Percentiles rank a stretch among this genome's conserved stretches.
These are phyloP conservation scores for Lasioglossum calceatum DNA, from an alignment of 2,888 invertebrate genomes.

Conservation along the genomic window DNA sequence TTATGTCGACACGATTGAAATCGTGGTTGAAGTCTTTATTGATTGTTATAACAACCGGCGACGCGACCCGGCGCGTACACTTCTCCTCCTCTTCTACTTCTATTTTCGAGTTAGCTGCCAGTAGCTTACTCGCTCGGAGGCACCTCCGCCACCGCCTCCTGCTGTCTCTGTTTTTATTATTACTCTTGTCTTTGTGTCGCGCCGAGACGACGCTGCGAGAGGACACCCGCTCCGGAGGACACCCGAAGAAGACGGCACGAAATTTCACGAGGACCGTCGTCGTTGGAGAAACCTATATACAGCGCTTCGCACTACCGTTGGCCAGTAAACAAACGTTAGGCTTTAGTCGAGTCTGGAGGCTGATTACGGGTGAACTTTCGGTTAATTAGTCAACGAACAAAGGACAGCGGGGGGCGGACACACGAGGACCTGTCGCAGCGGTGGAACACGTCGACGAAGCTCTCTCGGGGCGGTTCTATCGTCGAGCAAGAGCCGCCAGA, in stretches of 20 bases:
- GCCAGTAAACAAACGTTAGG: slow-evolving; percentile 80
- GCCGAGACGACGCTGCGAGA: slow-evolving; percentile 1
- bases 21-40: slow-evolving; percentile 77
- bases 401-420: slow-evolving; percentile 57
- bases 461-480: slow-evolving; percentile 50
- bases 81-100: slow-evolving; percentile 27
- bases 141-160: background rate
- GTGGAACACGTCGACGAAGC: slow-evolving; percentile 39
- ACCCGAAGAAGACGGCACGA: background rate
- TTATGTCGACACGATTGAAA: slow-evolving; percentile 76
- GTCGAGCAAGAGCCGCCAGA: slow-evolving; percentile 24
- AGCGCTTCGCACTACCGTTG: slow-evolving; percentile 76
- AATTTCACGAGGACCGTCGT: slow-evolving; percentile 1
- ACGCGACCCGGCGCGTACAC: slow-evolving; percentile 21
- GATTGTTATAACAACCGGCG: slow-evolving; percentile 76
- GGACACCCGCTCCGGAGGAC: background rate
- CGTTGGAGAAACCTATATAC: slow-evolving; percentile 53
- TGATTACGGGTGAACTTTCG: slow-evolving; percentile 62
- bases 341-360: slow-evolving; percentile 80
- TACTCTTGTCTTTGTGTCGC: slow-evolving; percentile 7
- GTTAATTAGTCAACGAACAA: slow-evolving; percentile 44
- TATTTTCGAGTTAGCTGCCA: background rate
- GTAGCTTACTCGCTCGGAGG: slow-evolving; percentile 16
- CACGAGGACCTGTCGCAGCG: slow-evolving; percentile 13
- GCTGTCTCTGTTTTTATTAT: slow-evolving; percentile 7